These are phyloP conservation scores for Coracias cyanogaster DNA, from an alignment of 2,797 vertebrate genomes.

Conservation along the genomic window DNA sequence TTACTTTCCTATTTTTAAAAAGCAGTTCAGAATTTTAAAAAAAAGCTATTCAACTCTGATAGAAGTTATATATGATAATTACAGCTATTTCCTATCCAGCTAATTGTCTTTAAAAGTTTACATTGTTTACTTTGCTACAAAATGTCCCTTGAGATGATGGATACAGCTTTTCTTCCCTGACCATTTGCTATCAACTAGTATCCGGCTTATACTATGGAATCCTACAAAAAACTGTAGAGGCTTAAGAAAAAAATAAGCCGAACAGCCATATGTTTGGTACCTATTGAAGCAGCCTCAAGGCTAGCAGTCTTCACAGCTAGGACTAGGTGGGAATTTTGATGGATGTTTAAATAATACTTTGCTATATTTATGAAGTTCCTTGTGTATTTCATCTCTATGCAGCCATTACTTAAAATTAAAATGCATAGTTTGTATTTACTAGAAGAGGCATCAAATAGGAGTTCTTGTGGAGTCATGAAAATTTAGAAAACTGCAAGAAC, in stretches of 20 bases:
- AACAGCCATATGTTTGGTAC: background rate
- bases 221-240: background rate
- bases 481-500: background rate
- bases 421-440: background rate
- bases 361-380: background rate
- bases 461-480: background rate
- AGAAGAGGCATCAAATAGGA: background rate
- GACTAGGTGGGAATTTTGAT: background rate
- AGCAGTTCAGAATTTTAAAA: background rate
- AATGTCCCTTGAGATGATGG: background rate
- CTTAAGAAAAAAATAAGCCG: background rate
- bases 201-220: background rate
- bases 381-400: background rate
- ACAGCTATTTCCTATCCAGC: slow-evolving; percentile 15
- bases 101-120: background rate
- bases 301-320: background rate
- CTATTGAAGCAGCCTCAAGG: background rate
- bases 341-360: background rate
- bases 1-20: background rate
- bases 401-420: background rate
- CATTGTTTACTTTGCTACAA: background rate
- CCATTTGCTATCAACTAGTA: background rate
- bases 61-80: background rate
- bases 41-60: background rate
- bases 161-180: background rate